phyloP scores from a whole-genome alignment of 2,888 invertebrate genomes.

The Eupithecia exiguata region DNA sequence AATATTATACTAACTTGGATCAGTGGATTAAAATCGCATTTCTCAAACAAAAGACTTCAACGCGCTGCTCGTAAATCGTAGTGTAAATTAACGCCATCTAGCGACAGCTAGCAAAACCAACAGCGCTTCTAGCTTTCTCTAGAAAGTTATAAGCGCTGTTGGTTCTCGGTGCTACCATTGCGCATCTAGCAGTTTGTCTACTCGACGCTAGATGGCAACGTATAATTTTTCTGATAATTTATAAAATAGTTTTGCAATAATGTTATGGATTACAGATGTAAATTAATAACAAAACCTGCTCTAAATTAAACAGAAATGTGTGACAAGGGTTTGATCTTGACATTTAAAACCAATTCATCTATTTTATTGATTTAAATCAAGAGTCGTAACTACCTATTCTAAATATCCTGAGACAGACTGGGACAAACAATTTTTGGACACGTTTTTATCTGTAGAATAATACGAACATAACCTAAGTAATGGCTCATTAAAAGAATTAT shows the following conservation, averaged over 20 bases:
- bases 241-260: background rate
- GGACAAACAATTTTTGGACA: background rate
- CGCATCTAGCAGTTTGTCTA: conserved; percentile 41
- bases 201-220: conserved; percentile 24
- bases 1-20: background rate
- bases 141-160: background rate
- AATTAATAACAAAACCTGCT: background rate
- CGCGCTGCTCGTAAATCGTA: conserved; percentile 41
- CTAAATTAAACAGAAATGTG: conserved; percentile 8
- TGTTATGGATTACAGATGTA: background rate
- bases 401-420: background rate
- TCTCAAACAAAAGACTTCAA: conserved; percentile 65
- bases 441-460: background rate
- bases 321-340: conserved; percentile 44
- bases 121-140: background rate
- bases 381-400: background rate
- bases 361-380: background rate
- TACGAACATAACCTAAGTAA: background rate
- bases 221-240: background rate
- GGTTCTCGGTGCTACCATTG: background rate
- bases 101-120: conserved; percentile 38
- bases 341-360: conserved; percentile 44
- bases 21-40: background rate
- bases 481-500: background rate
- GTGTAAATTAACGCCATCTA: conserved; percentile 53